These are phyloP conservation scores for Ormia ochracea DNA, from an alignment of 2,888 invertebrate genomes.

Conservation along the genomic window DNA sequence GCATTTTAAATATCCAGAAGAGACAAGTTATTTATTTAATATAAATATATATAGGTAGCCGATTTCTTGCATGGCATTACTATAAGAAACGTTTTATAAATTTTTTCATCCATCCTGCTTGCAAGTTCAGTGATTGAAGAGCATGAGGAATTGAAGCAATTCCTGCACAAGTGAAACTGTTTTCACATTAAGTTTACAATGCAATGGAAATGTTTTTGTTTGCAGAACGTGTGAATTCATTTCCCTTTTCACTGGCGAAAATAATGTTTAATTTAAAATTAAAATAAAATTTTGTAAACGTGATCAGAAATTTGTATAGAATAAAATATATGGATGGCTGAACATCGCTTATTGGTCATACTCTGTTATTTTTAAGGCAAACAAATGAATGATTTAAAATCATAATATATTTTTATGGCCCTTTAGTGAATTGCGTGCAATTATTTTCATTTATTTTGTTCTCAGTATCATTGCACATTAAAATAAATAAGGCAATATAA, in stretches of 20 bases:
- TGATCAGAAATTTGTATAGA: constrained; percentile 39
- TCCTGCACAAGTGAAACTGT: too few relatives aligned
- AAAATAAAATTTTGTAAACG: constrained; percentile 51
- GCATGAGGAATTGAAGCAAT: too few relatives aligned
- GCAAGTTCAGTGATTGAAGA: too few relatives aligned
- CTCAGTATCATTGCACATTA: not conserved
- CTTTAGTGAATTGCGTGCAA: constrained; percentile 43
- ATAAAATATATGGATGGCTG: constrained; percentile 23
- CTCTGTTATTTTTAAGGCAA: constrained; percentile 13
- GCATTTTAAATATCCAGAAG: too few relatives aligned
- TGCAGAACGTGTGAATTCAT: constrained; percentile 1
- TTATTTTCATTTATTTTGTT: not conserved
- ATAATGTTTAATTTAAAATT: constrained; percentile 42
- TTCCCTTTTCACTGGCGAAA: not conserved
- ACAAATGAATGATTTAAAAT: constrained; percentile 34
- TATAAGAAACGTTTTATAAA: too few relatives aligned
- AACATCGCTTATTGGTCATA: constrained; percentile 1
- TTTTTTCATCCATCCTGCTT: too few relatives aligned
- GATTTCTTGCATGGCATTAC: too few relatives aligned
- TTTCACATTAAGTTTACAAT: too few relatives aligned
- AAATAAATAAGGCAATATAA: constrained; percentile 15
- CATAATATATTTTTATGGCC: constrained; percentile 45
- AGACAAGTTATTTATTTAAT: too few relatives aligned
- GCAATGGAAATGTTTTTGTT: constrained; percentile 16
- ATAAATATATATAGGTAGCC: too few relatives aligned